phyloP scores from a whole-genome alignment of 64 coral and sea anemone genomes.

The Montipora efflorescens region DNA sequence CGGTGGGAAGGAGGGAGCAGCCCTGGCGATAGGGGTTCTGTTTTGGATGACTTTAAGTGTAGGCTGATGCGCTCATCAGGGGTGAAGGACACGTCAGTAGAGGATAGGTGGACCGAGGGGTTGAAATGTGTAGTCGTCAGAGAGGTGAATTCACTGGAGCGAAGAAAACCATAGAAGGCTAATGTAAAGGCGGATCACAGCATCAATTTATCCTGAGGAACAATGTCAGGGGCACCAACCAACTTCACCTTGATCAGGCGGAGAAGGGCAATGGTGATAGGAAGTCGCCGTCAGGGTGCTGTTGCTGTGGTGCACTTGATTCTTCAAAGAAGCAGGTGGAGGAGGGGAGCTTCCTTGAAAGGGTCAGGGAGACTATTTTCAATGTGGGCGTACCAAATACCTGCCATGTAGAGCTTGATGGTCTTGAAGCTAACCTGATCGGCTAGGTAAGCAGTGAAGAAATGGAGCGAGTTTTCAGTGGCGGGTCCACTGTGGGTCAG shows the following conservation, averaged over 20 bases:
- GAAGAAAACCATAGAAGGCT: background rate
- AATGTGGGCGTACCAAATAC: too few relatives aligned
- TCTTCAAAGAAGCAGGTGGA: background rate
- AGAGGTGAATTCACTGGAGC: background rate
- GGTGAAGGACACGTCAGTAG: background rate
- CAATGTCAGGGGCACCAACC: background rate
- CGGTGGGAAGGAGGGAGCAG: background rate
- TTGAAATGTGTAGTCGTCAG: background rate
- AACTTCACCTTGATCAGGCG: background rate
- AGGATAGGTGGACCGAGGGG: background rate
- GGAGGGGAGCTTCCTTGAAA: background rate
- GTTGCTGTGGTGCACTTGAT: background rate
- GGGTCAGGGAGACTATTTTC: background rate
- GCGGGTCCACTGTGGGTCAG: background rate
- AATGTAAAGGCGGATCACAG: background rate
- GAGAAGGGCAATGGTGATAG: background rate
- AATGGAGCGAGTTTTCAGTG: background rate
- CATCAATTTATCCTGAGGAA: background rate
- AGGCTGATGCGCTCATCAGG: background rate
- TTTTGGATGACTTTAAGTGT: constrained; percentile 2
- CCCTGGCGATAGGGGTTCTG: background rate
- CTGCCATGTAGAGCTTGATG: too few relatives aligned
- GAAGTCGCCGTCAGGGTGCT: background rate
- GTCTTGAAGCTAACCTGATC: too few relatives aligned
- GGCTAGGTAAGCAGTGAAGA: background rate